Evolutionary conservation across 2,113 vertebrate genomes (phyloP), one percentile per base, ranked within the genome.

Genomic region (Crotophaga sulcirostris): DNA sequence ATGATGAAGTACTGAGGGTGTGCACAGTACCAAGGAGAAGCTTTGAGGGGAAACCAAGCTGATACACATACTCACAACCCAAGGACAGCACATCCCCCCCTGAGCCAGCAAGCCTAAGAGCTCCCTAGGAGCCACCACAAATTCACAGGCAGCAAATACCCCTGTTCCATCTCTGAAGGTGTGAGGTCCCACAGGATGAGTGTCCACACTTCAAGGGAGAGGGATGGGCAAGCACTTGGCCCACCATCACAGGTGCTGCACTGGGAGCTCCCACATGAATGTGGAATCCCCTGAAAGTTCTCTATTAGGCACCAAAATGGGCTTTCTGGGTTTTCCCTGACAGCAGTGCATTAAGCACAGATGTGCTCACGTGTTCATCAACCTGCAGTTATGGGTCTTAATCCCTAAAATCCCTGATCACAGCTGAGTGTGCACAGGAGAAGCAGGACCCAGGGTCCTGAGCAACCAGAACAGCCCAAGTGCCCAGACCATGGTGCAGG

Each of bases 181-280:
- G 62, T 2, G 24, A 49, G 25, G 13, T 76, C 6, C 8, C 14
- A 34, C 44, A n/a, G 34, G 54, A 40, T 29, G 28, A 28, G 8
- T 11, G 6, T 26, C 23, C 47, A n/a, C 0, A 0, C 77, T 13
- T 26, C 7, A 44, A 45, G 40, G 10, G 31, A 28, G 0, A 54
- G 58, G 25, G 67, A 49, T 17, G 14, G 62, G 28, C 49, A 51
- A n/a, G 31, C 16, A 38, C 33, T 38, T 51, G 33, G 63, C 44
- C 28, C 64, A 55, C 9, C 34, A 24, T 0, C 2, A 6, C 34
- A 1, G 0, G 23, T 38, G n/a, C n/a, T 67, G 47, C 68, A 62
- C 47, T 4, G 2, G 18, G 33, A 62, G 23, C 3, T 70, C 12
- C 42, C 7, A 1, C 31, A 6, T 8, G 33, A 55, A 66, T 21